Conservation (phyloP, 2,113 vertebrate genomes). For the Psephotus haematonotus region DNA sequence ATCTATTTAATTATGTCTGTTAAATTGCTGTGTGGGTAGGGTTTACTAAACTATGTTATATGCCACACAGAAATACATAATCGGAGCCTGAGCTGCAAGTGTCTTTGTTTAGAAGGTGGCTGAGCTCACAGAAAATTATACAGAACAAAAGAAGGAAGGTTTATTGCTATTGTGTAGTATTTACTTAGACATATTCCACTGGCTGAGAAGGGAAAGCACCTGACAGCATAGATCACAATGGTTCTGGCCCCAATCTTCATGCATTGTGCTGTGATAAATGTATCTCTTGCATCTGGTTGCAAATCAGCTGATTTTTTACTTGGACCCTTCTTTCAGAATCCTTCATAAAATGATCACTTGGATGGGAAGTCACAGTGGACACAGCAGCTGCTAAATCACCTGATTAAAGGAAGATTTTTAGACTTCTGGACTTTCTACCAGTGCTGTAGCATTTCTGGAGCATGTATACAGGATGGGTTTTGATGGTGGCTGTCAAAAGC, state of each 20-base stretch:
- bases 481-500: neutral
- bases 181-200: neutral
- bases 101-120: neutral
- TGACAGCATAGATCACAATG: neutral
- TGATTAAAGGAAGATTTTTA: neutral
- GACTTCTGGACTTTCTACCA: neutral
- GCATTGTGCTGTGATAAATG: neutral
- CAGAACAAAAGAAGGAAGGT: neutral
- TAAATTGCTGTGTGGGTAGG: neutral
- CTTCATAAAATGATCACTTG: neutral
- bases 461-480: neutral
- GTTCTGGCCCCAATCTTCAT: neutral
- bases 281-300: neutral
- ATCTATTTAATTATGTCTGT: neutral
- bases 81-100: neutral
- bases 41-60: neutral
- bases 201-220: neutral
- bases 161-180: neutral
- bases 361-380: neutral
- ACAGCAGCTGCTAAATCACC: neutral
- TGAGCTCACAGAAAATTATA: neutral
- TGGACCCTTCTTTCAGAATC: neutral
- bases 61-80: neutral
- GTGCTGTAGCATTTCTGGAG: neutral
- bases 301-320: neutral